Conservation (phyloP, 1,140 invertebrate genomes). For the Pogonognathellus flavescens region DNA sequence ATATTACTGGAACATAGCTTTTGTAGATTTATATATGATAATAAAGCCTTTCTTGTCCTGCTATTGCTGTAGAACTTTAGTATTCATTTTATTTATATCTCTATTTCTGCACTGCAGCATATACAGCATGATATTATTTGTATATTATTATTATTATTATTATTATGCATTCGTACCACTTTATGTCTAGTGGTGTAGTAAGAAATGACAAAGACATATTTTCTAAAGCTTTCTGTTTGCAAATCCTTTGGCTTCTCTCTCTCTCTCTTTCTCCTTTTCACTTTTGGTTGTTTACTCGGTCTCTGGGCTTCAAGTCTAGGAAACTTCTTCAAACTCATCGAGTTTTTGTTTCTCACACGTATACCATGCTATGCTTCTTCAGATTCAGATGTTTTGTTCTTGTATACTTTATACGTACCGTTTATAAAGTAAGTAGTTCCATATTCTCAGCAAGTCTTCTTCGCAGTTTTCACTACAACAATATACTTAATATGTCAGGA, state of each 20-base stretch:
- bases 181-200: background rate
- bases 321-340: background rate
- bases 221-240: constrained; percentile 40
- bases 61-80: too few relatives aligned
- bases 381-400: background rate
- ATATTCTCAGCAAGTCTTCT: too few relatives aligned
- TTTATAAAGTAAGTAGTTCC: too few relatives aligned
- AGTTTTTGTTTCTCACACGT: background rate
- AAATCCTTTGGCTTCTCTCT: constrained; percentile 26
- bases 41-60: too few relatives aligned
- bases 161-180: too few relatives aligned
- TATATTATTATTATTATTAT: too few relatives aligned
- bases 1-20: too few relatives aligned
- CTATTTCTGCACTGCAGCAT: too few relatives aligned
- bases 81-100: too few relatives aligned
- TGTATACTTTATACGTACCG: too few relatives aligned
- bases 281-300: constrained; percentile 17
- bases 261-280: constrained; percentile 3
- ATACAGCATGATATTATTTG: too few relatives aligned
- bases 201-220: constrained; percentile 34
- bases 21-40: too few relatives aligned
- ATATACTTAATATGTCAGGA: background rate
- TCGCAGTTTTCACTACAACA: background rate
- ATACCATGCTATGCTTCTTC: background rate
- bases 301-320: background rate